These are phyloP conservation scores for Kryptopterus vitreolus DNA, from an alignment of 2,797 vertebrate species.

Conservation along the genomic window DNA sequence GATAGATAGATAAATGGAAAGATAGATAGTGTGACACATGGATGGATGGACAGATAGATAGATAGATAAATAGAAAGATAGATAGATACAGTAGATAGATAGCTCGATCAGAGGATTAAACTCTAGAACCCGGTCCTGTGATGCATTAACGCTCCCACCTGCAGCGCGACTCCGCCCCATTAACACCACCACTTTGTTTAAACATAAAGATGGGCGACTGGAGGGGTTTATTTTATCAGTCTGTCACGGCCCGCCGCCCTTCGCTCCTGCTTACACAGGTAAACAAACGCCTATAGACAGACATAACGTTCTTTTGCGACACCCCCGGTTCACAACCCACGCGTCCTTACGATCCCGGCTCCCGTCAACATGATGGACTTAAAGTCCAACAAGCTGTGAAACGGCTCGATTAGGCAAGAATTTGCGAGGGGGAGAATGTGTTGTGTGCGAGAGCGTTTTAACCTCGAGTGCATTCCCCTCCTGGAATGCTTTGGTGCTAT, in stretches of 20 bases:
- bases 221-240: neutral
- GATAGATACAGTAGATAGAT: too few relatives aligned
- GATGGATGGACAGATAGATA: too few relatives aligned
- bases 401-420: neutral
- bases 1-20: too few relatives aligned
- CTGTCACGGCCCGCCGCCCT: neutral
- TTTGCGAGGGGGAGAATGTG: neutral
- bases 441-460: neutral
- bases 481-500: constrained; percentile 33
- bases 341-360: neutral
- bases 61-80: too few relatives aligned
- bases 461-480: neutral
- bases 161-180: neutral
- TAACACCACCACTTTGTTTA: neutral
- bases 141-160: neutral
- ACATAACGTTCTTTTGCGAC: neutral
- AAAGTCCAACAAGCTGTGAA: constrained; percentile 21
- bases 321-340: too few relatives aligned
- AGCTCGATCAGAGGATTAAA: neutral
- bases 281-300: neutral
- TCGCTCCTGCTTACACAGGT: neutral
- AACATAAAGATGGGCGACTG: neutral
- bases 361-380: neutral
- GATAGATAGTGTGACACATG: too few relatives aligned
- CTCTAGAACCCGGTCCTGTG: neutral